Base-by-base conservation (phyloP, 2,113 vertebrate species). In the Gallinago media region DNA sequence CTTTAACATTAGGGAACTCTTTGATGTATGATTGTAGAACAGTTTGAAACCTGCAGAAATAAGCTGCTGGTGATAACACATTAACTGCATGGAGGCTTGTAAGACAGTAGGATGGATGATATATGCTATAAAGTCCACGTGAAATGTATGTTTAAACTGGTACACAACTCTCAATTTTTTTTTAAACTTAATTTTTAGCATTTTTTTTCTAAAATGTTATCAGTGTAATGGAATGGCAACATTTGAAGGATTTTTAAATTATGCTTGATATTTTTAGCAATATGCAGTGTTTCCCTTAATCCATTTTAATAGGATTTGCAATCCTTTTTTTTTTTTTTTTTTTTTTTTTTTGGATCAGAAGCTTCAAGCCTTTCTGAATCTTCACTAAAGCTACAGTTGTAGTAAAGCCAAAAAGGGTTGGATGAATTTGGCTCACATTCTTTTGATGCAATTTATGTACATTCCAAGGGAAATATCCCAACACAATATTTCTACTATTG, bases 241-340 rank as follows among this genome's bases (percentile, higher is more conserved):
- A 44, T 87, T 88, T 80, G 74, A 88, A 97, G 70, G 59, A 58
- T 67, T 73, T 88, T 91, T 6, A 95, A 94, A 68, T 92, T 71
- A 52, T 76, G 67, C 49, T 94, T 71, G 75, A 31, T 94, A 62
- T 93, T 79, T 88, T 93, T 92, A 94, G 72, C 85, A 38, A 31
- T 89, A 34, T 87, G 80, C 55, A 93, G 9, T 75, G 50, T 94
- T 97, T 97, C 42, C 40, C 42, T 92, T 92, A 96, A 91, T 96
- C 87, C 61, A 12, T 94, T 95, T 82, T 94, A 96, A 91, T 93
- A 89, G 84, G 96, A 95, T 97, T 97, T 97, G 34, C 65, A 93
- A 32, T 76, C 63, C 38, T 70, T 56, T 56, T 58, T 58, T 63
- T 29, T 96, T 72, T 55, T 36, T 55, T 56, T 58, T 63, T 29